Percentiles rank a stretch among this genome's conserved stretches.
Conservation (phyloP, 2,797 vertebrate genomes). For the Cynopterus sphinx region DNA sequence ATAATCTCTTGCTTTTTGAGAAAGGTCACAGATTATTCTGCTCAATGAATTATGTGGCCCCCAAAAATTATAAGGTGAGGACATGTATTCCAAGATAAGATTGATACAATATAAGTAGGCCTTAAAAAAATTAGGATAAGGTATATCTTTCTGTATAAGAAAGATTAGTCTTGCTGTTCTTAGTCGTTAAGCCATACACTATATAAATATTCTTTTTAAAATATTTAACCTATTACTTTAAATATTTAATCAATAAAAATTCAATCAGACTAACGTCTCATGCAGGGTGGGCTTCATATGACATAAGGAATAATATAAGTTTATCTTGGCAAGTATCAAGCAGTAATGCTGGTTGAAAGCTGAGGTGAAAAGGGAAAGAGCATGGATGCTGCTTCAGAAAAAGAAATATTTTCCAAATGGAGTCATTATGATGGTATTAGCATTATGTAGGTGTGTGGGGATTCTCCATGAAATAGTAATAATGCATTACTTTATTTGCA, state of each 20-base stretch:
- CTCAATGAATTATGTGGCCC: neutral
- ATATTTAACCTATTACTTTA: neutral
- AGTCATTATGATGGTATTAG: neutral
- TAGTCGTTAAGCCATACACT: neutral
- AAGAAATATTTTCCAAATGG: neutral
- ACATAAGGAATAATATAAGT: neutral
- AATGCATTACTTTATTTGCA: neutral
- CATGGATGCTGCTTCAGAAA: neutral
- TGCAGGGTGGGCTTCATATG: neutral
- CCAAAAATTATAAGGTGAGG: neutral
- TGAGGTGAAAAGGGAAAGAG: neutral
- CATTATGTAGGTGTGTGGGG: rapidly evolving
- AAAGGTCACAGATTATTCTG: slow-evolving; percentile 4
- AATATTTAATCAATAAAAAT: neutral
- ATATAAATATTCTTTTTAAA: slow-evolving; percentile 15
- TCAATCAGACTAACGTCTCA: neutral
- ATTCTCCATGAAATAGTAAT: neutral
- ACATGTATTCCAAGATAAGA: neutral
- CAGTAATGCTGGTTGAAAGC: neutral
- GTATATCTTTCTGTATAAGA: neutral
- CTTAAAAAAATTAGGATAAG: neutral
- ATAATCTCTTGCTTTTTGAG: neutral
- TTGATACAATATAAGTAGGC: neutral
- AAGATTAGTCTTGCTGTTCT: neutral
- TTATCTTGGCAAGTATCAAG: neutral